phyloP scores from a whole-genome alignment of 2,113 vertebrate species.

The Megaceryle torquata region DNA sequence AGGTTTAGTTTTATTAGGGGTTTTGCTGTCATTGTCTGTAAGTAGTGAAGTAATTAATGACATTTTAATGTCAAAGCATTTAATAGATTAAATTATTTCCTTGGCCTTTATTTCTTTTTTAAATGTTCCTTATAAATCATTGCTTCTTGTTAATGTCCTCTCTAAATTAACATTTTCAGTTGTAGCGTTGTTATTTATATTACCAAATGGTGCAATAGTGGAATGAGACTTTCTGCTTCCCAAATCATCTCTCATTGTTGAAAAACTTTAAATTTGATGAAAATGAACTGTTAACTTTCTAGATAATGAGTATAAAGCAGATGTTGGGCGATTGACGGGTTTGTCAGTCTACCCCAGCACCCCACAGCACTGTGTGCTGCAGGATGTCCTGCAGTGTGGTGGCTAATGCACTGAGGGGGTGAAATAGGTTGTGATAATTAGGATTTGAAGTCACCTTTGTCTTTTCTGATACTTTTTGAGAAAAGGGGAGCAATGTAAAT shows the following conservation, averaged over 20 bases:
- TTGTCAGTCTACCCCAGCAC: background rate
- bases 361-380: background rate
- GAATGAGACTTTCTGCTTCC: background rate
- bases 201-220: background rate
- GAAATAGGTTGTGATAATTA: background rate
- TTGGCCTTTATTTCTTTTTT: background rate
- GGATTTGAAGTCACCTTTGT: background rate
- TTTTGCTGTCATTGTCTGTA: background rate
- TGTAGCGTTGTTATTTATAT: background rate
- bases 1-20: background rate
- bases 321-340: background rate
- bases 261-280: background rate
- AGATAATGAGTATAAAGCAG: background rate
- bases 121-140: background rate
- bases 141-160: background rate
- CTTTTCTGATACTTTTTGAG: background rate
- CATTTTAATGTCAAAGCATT: background rate
- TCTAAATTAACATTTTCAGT: background rate
- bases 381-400: background rate
- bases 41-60: background rate
- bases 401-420: background rate
- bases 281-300: background rate
- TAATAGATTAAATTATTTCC: background rate
- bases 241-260: background rate
- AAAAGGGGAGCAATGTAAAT: background rate